Conservation (phyloP, 2,113 vertebrate species). For the Embiotoca jacksoni region DNA sequence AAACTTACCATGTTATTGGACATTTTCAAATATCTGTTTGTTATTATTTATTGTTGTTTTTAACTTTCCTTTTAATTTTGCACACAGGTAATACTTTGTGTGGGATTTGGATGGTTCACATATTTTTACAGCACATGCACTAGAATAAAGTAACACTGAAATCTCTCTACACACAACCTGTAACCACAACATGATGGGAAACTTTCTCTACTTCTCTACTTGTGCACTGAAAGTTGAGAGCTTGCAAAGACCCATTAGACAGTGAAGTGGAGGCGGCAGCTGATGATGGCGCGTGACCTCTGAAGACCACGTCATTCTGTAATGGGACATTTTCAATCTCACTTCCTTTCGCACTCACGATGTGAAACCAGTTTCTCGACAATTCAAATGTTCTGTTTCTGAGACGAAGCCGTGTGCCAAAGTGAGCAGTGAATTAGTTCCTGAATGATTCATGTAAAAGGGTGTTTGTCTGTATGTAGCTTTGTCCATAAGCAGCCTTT, state of each 20-base stretch:
- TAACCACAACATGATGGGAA: not conserved
- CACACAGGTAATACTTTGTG: not conserved
- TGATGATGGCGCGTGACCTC: not conserved
- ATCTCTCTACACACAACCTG: not conserved
- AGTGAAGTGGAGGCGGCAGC: no score
- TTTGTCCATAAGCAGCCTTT: not conserved
- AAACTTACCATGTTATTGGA: not conserved
- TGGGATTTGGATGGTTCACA: not conserved
- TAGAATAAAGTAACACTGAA: not conserved
- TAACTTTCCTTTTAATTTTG: not conserved
- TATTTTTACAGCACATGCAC: not conserved
- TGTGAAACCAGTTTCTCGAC: slow-evolving; percentile 5
- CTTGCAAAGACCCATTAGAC: no score
- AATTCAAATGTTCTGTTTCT: not conserved
- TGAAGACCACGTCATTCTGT: not conserved
- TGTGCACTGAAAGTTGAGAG: no score
- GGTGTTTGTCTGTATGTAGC: not conserved
- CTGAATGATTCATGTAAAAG: not conserved
- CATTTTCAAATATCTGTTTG: not conserved
- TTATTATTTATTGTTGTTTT: not conserved
- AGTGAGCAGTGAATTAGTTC: not conserved
- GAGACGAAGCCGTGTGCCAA: not conserved
- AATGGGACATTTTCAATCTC: not conserved
- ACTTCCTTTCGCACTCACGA: slow-evolving; percentile 26
- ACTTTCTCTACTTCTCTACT: not conserved